phyloP scores from a whole-genome alignment of 2,888 invertebrate genomes.

The Panzeria rudis region DNA sequence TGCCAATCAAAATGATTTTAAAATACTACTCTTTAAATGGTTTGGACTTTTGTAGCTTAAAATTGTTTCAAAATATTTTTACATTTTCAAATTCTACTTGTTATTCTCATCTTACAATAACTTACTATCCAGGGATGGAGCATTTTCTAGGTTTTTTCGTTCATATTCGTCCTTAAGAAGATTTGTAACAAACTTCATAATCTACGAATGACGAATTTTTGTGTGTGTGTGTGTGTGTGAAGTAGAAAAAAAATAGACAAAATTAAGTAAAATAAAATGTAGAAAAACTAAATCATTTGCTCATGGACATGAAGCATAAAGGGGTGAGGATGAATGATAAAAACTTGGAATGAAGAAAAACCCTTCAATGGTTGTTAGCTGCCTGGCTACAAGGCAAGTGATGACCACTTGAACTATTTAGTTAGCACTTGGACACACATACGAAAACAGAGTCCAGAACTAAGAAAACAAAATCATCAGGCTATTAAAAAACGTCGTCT shows the following conservation, averaged over 20 bases:
- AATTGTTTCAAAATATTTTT: constrained; percentile 1
- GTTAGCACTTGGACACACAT: background rate
- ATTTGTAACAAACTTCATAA: constrained; percentile 77
- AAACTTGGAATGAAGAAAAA: constrained; percentile 14
- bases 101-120: constrained; percentile 6
- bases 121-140: constrained; percentile 59
- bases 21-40: constrained; percentile 19
- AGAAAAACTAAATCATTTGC: constrained; percentile 46
- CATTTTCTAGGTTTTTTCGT: constrained; percentile 73
- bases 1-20: background rate
- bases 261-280: constrained; percentile 16
- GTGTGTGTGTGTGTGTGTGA: constrained; percentile 2
- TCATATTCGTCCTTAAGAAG: constrained; percentile 79
- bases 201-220: constrained; percentile 74
- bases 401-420: constrained; percentile 59
- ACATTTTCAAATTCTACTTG: constrained; percentile 26
- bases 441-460: background rate
- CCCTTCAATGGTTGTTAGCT: constrained; percentile 25
- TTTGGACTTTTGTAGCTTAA: constrained; percentile 14
- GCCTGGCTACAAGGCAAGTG: constrained; percentile 46
- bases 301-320: constrained; percentile 31
- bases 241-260: constrained; percentile 34
- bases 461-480: constrained; percentile 30
- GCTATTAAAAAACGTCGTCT: constrained; percentile 12
- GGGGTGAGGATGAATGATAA: constrained; percentile 2